Base-by-base conservation (phyloP, 37 sponge, comb jelly and placozoan genomes). In the Spongilla lacustris region DNA sequence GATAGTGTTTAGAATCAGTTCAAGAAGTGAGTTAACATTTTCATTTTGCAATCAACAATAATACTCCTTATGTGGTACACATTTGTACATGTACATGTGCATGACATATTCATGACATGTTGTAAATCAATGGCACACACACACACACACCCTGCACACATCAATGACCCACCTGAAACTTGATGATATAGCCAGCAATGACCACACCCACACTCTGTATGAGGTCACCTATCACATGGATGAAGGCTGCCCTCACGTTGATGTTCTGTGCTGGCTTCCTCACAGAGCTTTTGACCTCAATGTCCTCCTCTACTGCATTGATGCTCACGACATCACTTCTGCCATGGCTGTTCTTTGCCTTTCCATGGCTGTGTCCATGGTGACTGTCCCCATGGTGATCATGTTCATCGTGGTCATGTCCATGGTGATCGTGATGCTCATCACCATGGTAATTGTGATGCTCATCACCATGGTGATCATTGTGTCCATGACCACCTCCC, bases 141-240 rank as follows among this genome's bases (percentile, higher is more conserved):
- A n/a, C n/a, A n/a, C n/a, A n/a, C n/a, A n/a, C n/a, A n/a, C n/a
- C n/a, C n/a, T n/a, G n/a, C n/a, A n/a, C n/a, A n/a, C 19, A 68
- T 2, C 19, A 33, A 17, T 6, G 50, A 73, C 77, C 68, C 27
- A 98, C 99, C 91, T 89, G 85, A 73, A 94, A 95, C 81, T 92
- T 84, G 32, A 98, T 96, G 81, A 98, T 93, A 68, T 89, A 95
- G 8, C 95, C 97, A 29, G 99, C 97, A 36, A 95, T 95, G 28
- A 98, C 85, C 73, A 98, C 94, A 27, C 99, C 99, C 36, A 98
- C 87, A 68, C 97, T 98, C 80, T 96, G 96, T 28, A 98, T 84
- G 17, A 98, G 86, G 75, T 98, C 99, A 36, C 99, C 99, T 48
- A 98, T 87, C 13, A 93, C 96, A 49, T 98, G 99, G 25, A 98